A percentile compares a stretch with the other conserved stretches of the same genome.
These are phyloP conservation scores for Matsumurasca onukii DNA, from an alignment of 1,140 invertebrate genomes.

Conservation along the genomic window DNA sequence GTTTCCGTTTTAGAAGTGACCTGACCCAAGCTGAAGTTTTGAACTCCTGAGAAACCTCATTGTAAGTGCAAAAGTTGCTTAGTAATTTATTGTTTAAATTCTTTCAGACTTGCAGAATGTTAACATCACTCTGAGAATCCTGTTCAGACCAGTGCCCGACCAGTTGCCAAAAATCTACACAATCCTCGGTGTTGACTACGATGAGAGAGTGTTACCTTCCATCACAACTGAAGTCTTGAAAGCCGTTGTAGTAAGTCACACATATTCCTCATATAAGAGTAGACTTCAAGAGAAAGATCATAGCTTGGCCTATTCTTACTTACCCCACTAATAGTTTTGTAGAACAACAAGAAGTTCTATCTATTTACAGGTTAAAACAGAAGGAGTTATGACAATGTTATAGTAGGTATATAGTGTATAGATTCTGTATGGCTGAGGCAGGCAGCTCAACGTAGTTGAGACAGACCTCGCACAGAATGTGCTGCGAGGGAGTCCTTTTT, in stretches of 20 bases:
- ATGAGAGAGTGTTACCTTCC: conserved; percentile 97
- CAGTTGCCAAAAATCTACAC: conserved; percentile 92
- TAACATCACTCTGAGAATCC: conserved; percentile 96
- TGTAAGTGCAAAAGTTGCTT: neutral
- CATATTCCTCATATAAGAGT: too few relatives aligned
- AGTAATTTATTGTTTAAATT: neutral
- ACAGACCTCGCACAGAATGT: too few relatives aligned
- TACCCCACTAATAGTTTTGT: too few relatives aligned
- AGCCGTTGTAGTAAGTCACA: conserved; percentile 81
- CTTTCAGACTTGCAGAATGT: conserved; percentile 97
- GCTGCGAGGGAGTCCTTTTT: too few relatives aligned
- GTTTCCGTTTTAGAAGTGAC: neutral
- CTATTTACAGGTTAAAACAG: too few relatives aligned
- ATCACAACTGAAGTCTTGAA: conserved; percentile 99
- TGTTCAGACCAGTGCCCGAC: conserved; percentile 91
- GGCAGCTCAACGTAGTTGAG: too few relatives aligned
- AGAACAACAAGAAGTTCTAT: too few relatives aligned
- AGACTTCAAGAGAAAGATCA: too few relatives aligned
- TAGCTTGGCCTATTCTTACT: too few relatives aligned
- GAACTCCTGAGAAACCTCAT: neutral
- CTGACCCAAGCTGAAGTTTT: neutral
- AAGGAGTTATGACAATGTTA: too few relatives aligned
- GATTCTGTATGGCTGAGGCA: too few relatives aligned
- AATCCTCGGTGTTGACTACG: conserved; percentile 96
- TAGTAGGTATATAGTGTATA: too few relatives aligned